These are phyloP conservation scores for Potamilus streckersoni DNA, from an alignment of 1,140 invertebrate genomes.

Conservation along the genomic window DNA sequence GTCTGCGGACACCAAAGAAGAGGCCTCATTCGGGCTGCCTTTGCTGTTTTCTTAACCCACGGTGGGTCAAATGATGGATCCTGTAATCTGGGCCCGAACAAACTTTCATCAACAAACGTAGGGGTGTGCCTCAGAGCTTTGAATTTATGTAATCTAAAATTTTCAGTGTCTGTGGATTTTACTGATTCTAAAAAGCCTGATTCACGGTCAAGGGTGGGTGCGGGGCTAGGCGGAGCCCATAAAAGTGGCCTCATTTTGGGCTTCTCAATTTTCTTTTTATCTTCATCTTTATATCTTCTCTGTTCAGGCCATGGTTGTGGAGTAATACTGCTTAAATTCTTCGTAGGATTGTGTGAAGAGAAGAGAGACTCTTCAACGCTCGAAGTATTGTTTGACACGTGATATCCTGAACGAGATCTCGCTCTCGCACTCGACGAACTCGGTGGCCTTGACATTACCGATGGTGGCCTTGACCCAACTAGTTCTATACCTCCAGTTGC, in stretches of 20 bases:
- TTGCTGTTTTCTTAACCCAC: slow-evolving; percentile 43
- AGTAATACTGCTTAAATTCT: slow-evolving; percentile 18
- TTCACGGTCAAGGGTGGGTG: slow-evolving; percentile 22
- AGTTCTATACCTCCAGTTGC: slow-evolving; percentile 35
- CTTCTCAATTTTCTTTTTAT: slow-evolving; percentile 16
- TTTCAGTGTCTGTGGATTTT: slow-evolving; percentile 4
- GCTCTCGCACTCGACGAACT: slow-evolving; percentile 15
- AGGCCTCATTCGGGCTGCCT: slow-evolving; percentile 1
- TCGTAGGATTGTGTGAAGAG: slow-evolving; percentile 32
- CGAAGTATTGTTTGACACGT: slow-evolving; percentile 34
- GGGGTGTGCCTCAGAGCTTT: slow-evolving; percentile 48
- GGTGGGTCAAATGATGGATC: slow-evolving; percentile 58
- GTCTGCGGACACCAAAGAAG: slow-evolving; percentile 31
- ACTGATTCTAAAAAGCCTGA: slow-evolving; percentile 2
- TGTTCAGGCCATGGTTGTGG: slow-evolving; percentile 36
- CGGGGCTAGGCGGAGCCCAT: slow-evolving; percentile 39
- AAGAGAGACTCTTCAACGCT: slow-evolving; percentile 53
- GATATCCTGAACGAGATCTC: slow-evolving; percentile 43
- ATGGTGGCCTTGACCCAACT: slow-evolving; percentile 44
- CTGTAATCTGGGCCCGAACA: slow-evolving; percentile 52
- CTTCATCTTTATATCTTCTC: slow-evolving; percentile 20
- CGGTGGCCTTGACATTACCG: slow-evolving; percentile 22
- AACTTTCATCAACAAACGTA: slow-evolving; percentile 54
- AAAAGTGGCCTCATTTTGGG: slow-evolving; percentile 35
- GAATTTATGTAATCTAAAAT: slow-evolving; percentile 36